Evolutionary conservation across 2,113 vertebrate species (phyloP).

Genomic region (Gulo gulo): DNA sequence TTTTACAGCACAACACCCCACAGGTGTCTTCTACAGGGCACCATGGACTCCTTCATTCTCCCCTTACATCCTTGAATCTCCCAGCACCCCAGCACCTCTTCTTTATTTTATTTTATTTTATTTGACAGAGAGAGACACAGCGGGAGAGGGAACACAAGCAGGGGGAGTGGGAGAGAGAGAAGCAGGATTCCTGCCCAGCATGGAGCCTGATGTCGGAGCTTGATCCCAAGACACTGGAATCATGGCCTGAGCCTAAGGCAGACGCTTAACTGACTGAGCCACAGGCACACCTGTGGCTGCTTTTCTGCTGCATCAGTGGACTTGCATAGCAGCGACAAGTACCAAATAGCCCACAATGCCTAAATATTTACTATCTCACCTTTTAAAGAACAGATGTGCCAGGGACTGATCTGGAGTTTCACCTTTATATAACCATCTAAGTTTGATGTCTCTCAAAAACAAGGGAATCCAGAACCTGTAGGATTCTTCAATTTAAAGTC

Average conservation of each 20-base stretch:
- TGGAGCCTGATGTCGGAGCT: too few relatives aligned
- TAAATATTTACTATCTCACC: background rate
- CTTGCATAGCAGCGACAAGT: background rate
- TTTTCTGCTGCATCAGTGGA: background rate
- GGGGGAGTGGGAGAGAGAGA: too few relatives aligned
- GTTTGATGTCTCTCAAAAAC: background rate
- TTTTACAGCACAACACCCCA: background rate
- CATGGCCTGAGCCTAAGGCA: too few relatives aligned
- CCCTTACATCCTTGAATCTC: background rate
- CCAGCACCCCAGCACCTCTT: background rate
- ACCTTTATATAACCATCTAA: background rate
- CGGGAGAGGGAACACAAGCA: too few relatives aligned
- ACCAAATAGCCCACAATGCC: background rate
- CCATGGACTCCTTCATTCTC: rapidly evolving
- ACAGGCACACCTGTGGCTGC: too few relatives aligned
- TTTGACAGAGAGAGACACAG: too few relatives aligned
- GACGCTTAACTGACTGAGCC: too few relatives aligned
- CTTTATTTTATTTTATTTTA: too few relatives aligned
- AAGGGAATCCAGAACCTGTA: background rate
- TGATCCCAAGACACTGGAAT: too few relatives aligned
- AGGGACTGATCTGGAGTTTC: background rate
- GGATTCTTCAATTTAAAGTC: background rate
- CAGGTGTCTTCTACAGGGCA: background rate
- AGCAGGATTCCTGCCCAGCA: too few relatives aligned
- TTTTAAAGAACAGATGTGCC: background rate